Base-by-base conservation (phyloP, 2,888 invertebrate species). In the Netelia melanura region DNA sequence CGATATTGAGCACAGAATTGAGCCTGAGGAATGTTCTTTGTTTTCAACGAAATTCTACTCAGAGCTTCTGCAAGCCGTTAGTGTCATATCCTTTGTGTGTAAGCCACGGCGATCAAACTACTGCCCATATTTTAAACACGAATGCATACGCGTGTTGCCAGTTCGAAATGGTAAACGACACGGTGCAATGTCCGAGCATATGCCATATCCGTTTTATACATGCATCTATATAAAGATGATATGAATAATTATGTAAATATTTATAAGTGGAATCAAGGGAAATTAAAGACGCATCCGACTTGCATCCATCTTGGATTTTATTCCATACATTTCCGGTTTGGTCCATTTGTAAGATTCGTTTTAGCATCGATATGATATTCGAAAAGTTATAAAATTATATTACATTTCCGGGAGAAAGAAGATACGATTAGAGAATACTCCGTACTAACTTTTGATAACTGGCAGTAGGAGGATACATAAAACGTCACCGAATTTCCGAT, bases 361-460 rank as follows among this genome's bases (percentile, higher is more conserved):
- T 9, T 48, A 48, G 14, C 48, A 11, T 6, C 48, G 9, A 1
- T 48, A 11, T 48, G 1, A 48, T 9, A 48, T 8, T 48, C 14
- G 11, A 9, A 48, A 48, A 48, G 14, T 11, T 9, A 14, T 48
- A 8, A 0, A 48, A 48, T 48, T 8, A 48, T 48, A 48, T 10
- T 2, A 48, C 1, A 64, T 14, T 3, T 14, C 25, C 43, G 10
- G 17, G 8, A 30, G 43, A 44, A 44, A 43, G 14, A 23, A n/a
- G 21, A 48, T 23, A 23, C 48, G 11, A 10, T 21, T 43, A 8
- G 44, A 44, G 21, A 30, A 23, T 9, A 3, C 21, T 1, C 10
- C 38, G n/a, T n/a, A 61, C 38, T 25, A 68, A 77, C 23, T 17
- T 68, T 48, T 62, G 43, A 30, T 62, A 78, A 30, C 62, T 44